Base-by-base conservation (phyloP, 2,113 vertebrate genomes). In the Xiphias gladius region DNA sequence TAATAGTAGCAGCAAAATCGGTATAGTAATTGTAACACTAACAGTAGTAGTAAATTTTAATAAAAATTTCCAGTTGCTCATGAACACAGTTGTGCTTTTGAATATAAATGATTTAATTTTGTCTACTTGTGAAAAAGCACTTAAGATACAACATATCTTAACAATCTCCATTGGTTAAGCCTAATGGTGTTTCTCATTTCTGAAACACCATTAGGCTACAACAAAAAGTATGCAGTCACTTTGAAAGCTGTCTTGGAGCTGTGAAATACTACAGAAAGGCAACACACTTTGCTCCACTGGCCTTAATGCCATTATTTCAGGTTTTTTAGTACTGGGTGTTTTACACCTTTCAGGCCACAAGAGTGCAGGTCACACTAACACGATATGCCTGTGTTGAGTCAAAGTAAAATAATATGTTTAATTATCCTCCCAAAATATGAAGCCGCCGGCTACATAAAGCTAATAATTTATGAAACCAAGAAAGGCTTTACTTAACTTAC, bases 211-310 rank as follows among this genome's bases (percentile, higher is more conserved):
- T 30, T 6, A 43, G 32, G 3, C 32, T 35, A 4, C 32, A 35
- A 35, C 32, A 35, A 62, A 11, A 83, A 73, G 22, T 16, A 76
- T 28, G 68, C 62, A 58, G 37, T 73, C 55, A 52, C 26, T 57
- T 48, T 57, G 46, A 48, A 77, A 90, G 81, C 72, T 90, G 62
- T 63, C 80, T 84, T 37, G 77, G 84, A 86, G 48, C 79, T 90
- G 93, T 81, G 86, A 93, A 93, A 91, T 93, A 90, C 83, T 80
- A 65, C 88, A 91, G 76, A 67, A 32, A 72, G 84, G 81, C 82
- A 89, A 54, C 69, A 90, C 73, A 77, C 71, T 68, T 71, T 66
- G 73, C 67, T 79, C 65, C 65, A n/a, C 61, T 39, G 65, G 69
- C 50, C 32, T 54, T 48, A 41, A 78, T 19, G 76, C 69, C 7